Percentiles rank a stretch among this genome's conserved stretches.
phyloP scores from a whole-genome alignment of 2,113 vertebrate species.

The Salvelinus sp. region DNA sequence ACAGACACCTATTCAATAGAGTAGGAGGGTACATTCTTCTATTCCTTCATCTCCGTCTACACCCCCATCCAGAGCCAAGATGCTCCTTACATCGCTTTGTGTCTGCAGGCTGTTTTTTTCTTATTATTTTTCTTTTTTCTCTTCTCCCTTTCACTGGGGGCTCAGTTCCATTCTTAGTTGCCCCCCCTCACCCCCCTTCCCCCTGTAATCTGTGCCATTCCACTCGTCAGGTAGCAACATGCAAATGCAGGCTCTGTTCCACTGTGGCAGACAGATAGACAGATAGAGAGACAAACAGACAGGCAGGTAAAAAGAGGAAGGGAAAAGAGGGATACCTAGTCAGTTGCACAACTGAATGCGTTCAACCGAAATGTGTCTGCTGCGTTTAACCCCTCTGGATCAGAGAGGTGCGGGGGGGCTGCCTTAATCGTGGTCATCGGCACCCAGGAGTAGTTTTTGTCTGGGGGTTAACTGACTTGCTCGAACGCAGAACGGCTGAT shows the following conservation, averaged over 20 bases:
- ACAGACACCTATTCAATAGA: conserved; percentile 33
- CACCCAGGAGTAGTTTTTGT: too few relatives aligned
- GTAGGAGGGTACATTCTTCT: conserved; percentile 55
- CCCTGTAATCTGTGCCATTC: conserved; percentile 60
- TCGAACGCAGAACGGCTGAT: too few relatives aligned
- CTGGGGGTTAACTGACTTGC: too few relatives aligned
- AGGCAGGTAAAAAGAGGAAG: too few relatives aligned
- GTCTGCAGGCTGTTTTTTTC: conserved; percentile 69
- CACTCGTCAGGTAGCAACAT: conserved; percentile 70
- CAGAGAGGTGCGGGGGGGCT: too few relatives aligned
- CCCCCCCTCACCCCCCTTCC: not conserved
- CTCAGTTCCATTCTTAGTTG: not conserved
- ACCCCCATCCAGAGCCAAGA: conserved; percentile 67
- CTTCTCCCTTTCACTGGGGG: not conserved
- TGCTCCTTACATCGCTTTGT: conserved; percentile 68
- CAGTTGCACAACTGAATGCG: too few relatives aligned
- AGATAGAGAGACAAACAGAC: not conserved
- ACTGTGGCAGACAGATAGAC: not conserved
- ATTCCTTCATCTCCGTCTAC: conserved; percentile 74
- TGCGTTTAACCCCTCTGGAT: too few relatives aligned
- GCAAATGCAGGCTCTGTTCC: conserved; percentile 34
- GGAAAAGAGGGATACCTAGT: too few relatives aligned
- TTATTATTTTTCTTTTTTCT: not conserved
- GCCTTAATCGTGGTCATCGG: too few relatives aligned
- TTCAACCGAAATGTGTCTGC: too few relatives aligned